Conservation (phyloP, 1,140 invertebrate species). For the Pseudobourletiella spinata region DNA sequence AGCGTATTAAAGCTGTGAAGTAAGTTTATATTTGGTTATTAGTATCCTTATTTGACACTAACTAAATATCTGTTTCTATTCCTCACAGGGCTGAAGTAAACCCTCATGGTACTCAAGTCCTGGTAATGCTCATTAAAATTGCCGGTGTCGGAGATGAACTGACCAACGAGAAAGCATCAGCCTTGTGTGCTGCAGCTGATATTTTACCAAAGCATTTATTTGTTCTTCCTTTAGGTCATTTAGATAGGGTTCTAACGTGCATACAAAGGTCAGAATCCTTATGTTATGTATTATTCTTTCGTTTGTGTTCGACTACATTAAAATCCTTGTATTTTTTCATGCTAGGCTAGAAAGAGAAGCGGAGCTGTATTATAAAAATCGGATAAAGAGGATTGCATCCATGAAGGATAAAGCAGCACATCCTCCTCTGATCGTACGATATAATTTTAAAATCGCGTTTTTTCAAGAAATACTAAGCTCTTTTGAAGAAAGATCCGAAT, state of each 20-base stretch:
- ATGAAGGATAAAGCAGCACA: slow-evolving; percentile 72
- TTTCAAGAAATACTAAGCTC: too few species aligned
- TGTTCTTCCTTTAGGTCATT: slow-evolving; percentile 55
- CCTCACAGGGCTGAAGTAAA: slow-evolving; percentile 51
- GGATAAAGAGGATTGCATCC: slow-evolving; percentile 74
- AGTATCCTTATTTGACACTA: neutral
- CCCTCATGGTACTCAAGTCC: slow-evolving; percentile 75
- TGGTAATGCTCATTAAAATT: slow-evolving; percentile 82
- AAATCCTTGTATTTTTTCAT: slow-evolving; percentile 55
- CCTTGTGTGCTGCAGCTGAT: slow-evolving; percentile 81
- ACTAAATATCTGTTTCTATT: slow-evolving; percentile 1
- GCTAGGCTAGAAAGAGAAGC: slow-evolving; percentile 93
- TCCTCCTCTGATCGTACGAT: slow-evolving; percentile 82
- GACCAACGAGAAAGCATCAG: slow-evolving; percentile 76
- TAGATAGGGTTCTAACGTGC: slow-evolving; percentile 30
- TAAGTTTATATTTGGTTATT: slow-evolving; percentile 40
- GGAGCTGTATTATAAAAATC: slow-evolving; percentile 82
- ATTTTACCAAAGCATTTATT: slow-evolving; percentile 85
- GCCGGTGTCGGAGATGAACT: slow-evolving; percentile 65
- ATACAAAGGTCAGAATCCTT: slow-evolving; percentile 29
- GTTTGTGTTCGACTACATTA: too few species aligned
- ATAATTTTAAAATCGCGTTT: slow-evolving; percentile 97
- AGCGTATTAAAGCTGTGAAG: slow-evolving; percentile 77
- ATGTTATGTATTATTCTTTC: too few species aligned
- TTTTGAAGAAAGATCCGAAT: slow-evolving; percentile 83